Percentiles rank a stretch among this genome's conserved stretches.
Evolutionary conservation across 2,113 vertebrate species (phyloP).

Genomic region (Sarotherodon lohbergeri): DNA sequence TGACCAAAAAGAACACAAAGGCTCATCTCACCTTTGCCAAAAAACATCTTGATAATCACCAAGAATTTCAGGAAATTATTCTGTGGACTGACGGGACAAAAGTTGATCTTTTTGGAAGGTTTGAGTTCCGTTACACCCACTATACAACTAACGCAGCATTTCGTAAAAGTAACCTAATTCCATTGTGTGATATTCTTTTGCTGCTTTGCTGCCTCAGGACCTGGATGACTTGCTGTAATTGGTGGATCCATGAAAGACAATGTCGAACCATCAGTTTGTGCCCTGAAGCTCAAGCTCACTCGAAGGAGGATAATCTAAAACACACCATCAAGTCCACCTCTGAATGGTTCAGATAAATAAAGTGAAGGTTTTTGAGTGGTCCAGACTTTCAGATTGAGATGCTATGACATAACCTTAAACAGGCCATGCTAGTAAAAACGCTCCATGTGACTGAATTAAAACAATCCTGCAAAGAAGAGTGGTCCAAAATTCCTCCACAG

Average conservation of each 20-base stretch:
- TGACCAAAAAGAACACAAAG: background rate
- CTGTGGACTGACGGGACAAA: background rate
- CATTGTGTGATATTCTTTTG: background rate
- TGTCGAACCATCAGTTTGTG: background rate
- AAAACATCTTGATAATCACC: background rate
- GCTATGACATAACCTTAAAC: background rate
- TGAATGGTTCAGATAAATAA: background rate
- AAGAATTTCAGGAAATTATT: background rate
- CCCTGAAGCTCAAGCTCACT: background rate
- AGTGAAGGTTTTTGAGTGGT: background rate
- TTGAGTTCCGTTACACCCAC: background rate
- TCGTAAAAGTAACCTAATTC: accelerated
- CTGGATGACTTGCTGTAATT: background rate
- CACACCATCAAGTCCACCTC: background rate
- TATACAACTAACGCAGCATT: background rate
- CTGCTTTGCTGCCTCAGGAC: background rate
- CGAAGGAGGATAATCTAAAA: background rate
- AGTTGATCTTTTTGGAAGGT: background rate
- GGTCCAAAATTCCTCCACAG: background rate
- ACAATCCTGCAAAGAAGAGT: background rate
- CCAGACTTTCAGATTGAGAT: background rate
- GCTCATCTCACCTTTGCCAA: background rate
- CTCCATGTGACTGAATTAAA: background rate
- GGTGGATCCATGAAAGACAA: background rate
- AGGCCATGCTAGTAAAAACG: background rate